A percentile compares a stretch with the other conserved stretches of the same genome.
phyloP scores from a whole-genome alignment of 2,113 vertebrate species.

The Stigmatopora argus region DNA sequence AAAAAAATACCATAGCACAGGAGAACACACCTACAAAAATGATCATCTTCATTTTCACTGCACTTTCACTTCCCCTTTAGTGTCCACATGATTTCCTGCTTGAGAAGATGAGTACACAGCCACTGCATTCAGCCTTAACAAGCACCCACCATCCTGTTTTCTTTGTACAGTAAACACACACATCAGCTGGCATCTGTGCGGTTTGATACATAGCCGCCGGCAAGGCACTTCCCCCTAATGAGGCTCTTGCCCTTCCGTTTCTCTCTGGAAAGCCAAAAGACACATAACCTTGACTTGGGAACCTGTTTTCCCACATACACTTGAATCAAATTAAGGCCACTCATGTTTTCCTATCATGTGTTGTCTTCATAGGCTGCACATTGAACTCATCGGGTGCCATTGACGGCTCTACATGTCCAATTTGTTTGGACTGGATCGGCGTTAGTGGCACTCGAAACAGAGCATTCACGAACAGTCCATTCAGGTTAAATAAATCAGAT shows the following conservation, averaged over 20 bases:
- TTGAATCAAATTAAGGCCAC: background rate
- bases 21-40: background rate
- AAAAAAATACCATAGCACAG: background rate
- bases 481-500: too few relatives aligned
- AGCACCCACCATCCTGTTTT: slow-evolving; percentile 16
- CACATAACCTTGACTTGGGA: slow-evolving; percentile 57
- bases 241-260: slow-evolving; percentile 56
- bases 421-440: too few relatives aligned
- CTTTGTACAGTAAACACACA: slow-evolving; percentile 26
- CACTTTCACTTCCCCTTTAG: background rate
- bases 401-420: too few relatives aligned
- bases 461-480: too few relatives aligned
- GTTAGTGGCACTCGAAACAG: too few relatives aligned
- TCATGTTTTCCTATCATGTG: background rate
- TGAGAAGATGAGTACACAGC: slow-evolving; percentile 31
- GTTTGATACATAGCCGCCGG: slow-evolving; percentile 58
- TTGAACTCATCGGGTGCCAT: too few relatives aligned
- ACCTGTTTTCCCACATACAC: slow-evolving; percentile 26
- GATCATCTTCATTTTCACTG: slow-evolving; percentile 30
- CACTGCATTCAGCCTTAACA: slow-evolving; percentile 24
- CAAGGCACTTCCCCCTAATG: slow-evolving; percentile 61
- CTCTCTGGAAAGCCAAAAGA: slow-evolving; percentile 39
- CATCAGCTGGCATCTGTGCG: slow-evolving; percentile 33
- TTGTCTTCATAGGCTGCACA: too few relatives aligned
- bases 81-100: slow-evolving; percentile 20